Percentiles rank a stretch among this genome's conserved stretches.
Evolutionary conservation across 2,113 vertebrate species (phyloP).

Genomic region (Melozone crissalis): DNA sequence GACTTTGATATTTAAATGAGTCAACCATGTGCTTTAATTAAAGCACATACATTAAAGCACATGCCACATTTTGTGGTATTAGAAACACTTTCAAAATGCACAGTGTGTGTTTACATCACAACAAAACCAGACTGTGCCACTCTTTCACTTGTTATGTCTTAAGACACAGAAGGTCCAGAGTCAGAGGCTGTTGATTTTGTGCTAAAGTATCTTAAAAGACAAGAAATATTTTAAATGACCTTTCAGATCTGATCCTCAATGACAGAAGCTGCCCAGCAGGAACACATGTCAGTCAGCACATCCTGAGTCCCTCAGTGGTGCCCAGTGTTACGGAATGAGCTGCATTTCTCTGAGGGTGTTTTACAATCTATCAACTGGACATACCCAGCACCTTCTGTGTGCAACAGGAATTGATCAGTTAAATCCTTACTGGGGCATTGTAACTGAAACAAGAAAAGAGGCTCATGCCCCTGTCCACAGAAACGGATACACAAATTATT

Average conservation of each 20-base stretch:
- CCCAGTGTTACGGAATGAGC: not conserved
- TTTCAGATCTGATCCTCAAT: not conserved
- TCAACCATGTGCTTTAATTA: not conserved
- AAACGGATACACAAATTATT: not conserved
- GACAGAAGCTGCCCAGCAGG: not conserved
- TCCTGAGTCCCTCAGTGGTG: rapidly evolving
- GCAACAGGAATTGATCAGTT: not conserved
- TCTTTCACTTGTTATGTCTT: not conserved
- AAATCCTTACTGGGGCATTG: not conserved
- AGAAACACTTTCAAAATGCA: not conserved
- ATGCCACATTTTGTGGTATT: not conserved
- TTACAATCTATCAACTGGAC: not conserved
- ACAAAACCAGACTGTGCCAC: not conserved
- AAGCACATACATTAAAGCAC: not conserved
- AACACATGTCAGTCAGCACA: not conserved
- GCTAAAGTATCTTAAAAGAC: not conserved
- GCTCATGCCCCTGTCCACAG: not conserved
- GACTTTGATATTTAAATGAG: not conserved
- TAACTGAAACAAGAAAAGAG: not conserved
- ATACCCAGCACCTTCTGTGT: not conserved
- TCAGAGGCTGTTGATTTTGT: not conserved
- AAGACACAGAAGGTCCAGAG: not conserved
- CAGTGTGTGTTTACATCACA: not conserved
- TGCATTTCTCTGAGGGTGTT: not conserved
- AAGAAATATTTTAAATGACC: not conserved